A percentile compares a stretch with the other conserved stretches of the same genome.
These are phyloP conservation scores for Pachycephus smyrnensis DNA, from an alignment of 2,888 invertebrate species.

Conservation along the genomic window DNA sequence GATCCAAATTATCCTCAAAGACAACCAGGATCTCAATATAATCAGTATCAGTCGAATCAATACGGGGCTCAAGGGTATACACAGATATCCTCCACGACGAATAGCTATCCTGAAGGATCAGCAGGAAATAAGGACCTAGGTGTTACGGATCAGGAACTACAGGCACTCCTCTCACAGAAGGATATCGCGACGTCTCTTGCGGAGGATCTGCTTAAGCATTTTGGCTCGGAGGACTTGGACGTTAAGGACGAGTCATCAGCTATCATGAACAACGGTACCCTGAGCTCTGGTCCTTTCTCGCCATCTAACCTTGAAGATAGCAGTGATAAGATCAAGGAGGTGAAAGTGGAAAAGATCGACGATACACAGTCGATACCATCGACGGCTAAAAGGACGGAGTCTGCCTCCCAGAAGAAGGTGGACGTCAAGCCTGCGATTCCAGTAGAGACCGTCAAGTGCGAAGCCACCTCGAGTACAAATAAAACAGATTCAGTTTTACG, in stretches of 20 bases:
- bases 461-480: conserved; percentile 63
- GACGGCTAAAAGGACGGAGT: conserved; percentile 39
- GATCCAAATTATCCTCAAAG: conserved; percentile 59
- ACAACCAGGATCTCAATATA: conserved; percentile 36
- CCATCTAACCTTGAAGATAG: conserved; percentile 67
- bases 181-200: conserved; percentile 84
- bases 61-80: conserved; percentile 63
- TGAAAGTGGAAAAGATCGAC: conserved; percentile 48
- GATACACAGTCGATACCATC: conserved; percentile 29
- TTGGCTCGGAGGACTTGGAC: conserved; percentile 79
- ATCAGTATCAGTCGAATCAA: conserved; percentile 54
- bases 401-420: conserved; percentile 32
- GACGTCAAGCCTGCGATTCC: conserved; percentile 28
- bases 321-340: conserved; percentile 62
- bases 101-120: conserved; percentile 59
- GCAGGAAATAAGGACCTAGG: conserved; percentile 66
- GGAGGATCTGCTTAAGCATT: conserved; percentile 89
- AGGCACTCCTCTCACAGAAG: conserved; percentile 79
- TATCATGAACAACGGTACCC: conserved; percentile 57
- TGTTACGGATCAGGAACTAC: conserved; percentile 79
- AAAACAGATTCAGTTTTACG: conserved; percentile 63
- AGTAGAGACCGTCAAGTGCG: conserved; percentile 57
- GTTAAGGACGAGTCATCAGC: conserved; percentile 61
- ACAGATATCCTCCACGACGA: conserved; percentile 65
- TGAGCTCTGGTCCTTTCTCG: conserved; percentile 71